Evolutionary conservation across 2,888 invertebrate genomes (phyloP).

Genomic region (Melanargia galathea): DNA sequence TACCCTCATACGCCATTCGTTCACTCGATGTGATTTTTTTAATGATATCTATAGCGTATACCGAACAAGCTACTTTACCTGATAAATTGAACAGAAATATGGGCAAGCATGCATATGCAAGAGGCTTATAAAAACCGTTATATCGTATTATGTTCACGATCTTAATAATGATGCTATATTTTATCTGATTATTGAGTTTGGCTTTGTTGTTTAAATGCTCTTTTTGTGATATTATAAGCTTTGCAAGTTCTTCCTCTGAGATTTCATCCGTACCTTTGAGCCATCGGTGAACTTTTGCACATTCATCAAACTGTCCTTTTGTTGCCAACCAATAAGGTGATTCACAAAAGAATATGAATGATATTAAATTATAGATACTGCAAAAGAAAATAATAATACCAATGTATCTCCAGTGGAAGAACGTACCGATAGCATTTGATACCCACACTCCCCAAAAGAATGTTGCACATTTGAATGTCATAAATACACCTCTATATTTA

Average conservation of each 20-base stretch:
- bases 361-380: constrained; percentile 29
- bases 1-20: constrained; percentile 22
- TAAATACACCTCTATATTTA: constrained; percentile 37
- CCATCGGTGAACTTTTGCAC: constrained; percentile 37
- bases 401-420: constrained; percentile 40
- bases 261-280: constrained; percentile 31
- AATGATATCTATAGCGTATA: constrained; percentile 29
- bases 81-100: constrained; percentile 16
- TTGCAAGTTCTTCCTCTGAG: constrained; percentile 35
- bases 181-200: background rate
- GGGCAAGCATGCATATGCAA: constrained; percentile 16
- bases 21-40: constrained; percentile 28
- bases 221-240: constrained; percentile 29
- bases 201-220: constrained; percentile 21
- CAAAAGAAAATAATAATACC: constrained; percentile 30
- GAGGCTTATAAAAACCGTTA: constrained; percentile 33
- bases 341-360: constrained; percentile 34
- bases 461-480: constrained; percentile 36
- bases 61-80: constrained; percentile 24
- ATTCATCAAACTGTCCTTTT: constrained; percentile 38
- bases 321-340: constrained; percentile 42
- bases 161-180: background rate
- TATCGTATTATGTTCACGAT: constrained; percentile 6
- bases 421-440: constrained; percentile 42
- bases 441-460: constrained; percentile 41